A percentile compares a stretch with the other conserved stretches of the same genome.
Conservation (phyloP, 2,113 vertebrate genomes). For the Sorex fumeus region DNA sequence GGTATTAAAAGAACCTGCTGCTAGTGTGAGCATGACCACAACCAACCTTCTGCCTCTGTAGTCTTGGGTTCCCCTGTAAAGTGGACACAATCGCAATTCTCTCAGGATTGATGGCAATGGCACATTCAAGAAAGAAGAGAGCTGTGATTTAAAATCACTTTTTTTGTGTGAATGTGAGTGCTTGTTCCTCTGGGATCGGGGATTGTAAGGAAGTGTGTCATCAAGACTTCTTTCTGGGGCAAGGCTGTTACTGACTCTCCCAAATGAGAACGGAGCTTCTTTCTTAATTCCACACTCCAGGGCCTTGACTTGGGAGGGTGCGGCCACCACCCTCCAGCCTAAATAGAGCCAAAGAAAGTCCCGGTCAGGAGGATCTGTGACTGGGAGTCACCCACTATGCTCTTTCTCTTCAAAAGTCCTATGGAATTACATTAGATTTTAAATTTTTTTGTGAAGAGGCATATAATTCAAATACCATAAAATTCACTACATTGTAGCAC, state of each 20-base stretch:
- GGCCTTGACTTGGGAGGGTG: neutral
- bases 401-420: neutral
- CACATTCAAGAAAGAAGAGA: neutral
- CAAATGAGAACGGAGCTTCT: neutral
- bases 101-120: neutral
- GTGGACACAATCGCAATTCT: neutral
- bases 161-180: neutral
- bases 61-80: too few relatives aligned
- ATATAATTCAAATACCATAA: neutral
- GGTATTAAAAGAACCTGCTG: neutral
- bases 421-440: conserved; percentile 20
- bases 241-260: neutral
- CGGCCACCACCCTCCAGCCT: neutral
- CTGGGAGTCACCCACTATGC: neutral
- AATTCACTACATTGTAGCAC: too few relatives aligned
- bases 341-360: neutral
- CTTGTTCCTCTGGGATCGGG: rapidly evolving
- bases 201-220: neutral
- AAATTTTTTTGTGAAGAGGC: conserved; percentile 4
- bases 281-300: neutral
- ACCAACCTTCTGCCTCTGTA: neutral
- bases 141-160: neutral
- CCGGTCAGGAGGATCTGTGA: rapidly evolving
- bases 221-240: too few relatives aligned
- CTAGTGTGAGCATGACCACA: rapidly evolving